Evolutionary conservation across 2,797 vertebrate species (phyloP).

Genomic region (Sus cebifrons): DNA sequence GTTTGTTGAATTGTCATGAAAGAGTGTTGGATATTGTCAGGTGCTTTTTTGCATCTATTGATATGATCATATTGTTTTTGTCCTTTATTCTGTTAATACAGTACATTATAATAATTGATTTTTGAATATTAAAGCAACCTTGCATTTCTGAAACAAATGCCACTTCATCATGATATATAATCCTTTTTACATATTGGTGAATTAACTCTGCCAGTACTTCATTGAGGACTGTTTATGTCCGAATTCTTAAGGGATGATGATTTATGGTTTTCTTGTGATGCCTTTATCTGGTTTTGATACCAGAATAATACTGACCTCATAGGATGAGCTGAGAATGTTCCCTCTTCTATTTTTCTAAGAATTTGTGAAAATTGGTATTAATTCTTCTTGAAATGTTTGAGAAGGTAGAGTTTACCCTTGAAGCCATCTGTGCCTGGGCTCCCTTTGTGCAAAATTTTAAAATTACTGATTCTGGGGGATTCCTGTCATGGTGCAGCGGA

Average conservation of each 20-base stretch:
- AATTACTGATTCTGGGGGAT: not conserved
- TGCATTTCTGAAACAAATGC: conserved; percentile 38
- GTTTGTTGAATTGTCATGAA: not conserved
- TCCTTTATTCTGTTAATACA: conserved; percentile 10
- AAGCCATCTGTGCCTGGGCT: not conserved
- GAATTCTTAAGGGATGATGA: not conserved
- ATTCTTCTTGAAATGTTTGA: not conserved
- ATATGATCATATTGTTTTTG: not conserved
- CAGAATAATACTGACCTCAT: not conserved
- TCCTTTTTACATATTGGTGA: not conserved
- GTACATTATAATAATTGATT: not conserved
- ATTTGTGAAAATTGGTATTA: not conserved
- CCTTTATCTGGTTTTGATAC: conserved; percentile 6
- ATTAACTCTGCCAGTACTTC: not conserved
- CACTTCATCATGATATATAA: not conserved
- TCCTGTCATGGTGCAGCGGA: no score
- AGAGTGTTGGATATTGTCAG: not conserved
- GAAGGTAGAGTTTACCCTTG: not conserved
- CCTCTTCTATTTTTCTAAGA: conserved; percentile 3
- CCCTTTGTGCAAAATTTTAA: conserved; percentile 2
- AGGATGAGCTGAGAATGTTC: not conserved
- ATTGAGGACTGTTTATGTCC: not conserved
- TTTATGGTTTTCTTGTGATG: not conserved
- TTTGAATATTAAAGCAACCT: not conserved
- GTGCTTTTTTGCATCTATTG: not conserved